A percentile compares a stretch with the other conserved stretches of the same genome.
Conservation (phyloP, 64 coral and sea anemone genomes). For the Porites lutea region DNA sequence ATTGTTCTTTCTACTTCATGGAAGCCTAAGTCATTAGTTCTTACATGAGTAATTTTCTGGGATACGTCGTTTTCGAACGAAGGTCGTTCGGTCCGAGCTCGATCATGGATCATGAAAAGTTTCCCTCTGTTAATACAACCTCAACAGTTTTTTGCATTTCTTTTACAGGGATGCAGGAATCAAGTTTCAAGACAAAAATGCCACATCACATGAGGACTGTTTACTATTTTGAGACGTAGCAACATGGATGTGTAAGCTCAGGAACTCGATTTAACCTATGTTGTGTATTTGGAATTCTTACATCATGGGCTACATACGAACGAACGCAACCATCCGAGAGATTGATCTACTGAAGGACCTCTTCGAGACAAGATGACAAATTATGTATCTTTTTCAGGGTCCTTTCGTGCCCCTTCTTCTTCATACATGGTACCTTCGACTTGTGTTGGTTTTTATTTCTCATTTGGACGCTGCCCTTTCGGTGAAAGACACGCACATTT, state of each 20-base stretch:
- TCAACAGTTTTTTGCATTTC: not conserved
- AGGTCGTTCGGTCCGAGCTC: too few relatives aligned
- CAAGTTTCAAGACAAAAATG: not conserved
- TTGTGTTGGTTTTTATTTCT: not conserved
- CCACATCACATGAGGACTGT: not conserved
- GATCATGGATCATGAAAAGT: not conserved
- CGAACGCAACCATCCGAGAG: constrained; percentile 7
- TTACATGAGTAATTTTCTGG: not conserved
- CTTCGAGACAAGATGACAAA: constrained; percentile 51
- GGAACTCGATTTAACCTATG: constrained; percentile 16
- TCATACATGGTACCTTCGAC: not conserved
- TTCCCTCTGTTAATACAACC: too few relatives aligned
- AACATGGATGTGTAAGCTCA: not conserved
- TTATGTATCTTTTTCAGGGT: constrained; percentile 38
- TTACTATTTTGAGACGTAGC: constrained; percentile 6
- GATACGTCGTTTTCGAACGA: not conserved
- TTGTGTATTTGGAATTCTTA: constrained; percentile 57
- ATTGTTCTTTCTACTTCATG: not conserved
- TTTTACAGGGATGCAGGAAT: not conserved
- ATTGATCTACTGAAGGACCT: not conserved
- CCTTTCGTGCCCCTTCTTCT: not conserved
- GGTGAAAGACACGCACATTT: constrained; percentile 33
- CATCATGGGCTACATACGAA: constrained; percentile 30
- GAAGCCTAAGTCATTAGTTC: not conserved
- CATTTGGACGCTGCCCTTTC: constrained; percentile 2